A percentile compares a stretch with the other conserved stretches of the same genome.
Evolutionary conservation across 2,888 invertebrate genomes (phyloP).

Genomic region (Gari tellinella): DNA sequence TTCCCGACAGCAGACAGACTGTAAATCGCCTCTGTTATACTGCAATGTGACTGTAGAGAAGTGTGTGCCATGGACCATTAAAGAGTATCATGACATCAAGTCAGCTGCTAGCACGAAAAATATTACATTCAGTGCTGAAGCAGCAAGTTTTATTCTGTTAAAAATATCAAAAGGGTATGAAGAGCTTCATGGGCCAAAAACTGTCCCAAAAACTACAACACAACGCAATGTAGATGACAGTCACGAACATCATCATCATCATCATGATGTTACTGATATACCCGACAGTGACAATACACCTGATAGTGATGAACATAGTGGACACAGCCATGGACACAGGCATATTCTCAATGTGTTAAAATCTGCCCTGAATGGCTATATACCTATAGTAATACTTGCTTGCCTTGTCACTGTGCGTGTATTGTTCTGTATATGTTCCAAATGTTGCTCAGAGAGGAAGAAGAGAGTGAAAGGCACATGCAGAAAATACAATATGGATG

Average conservation of each 20-base stretch:
- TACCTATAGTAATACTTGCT: slow-evolving; percentile 8
- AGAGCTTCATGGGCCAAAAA: slow-evolving; percentile 9
- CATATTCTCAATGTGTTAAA: neutral
- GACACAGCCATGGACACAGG: neutral
- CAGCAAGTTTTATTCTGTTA: slow-evolving; percentile 16
- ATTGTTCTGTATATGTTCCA: neutral
- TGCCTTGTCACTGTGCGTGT: slow-evolving; percentile 1
- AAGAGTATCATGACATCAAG: slow-evolving; percentile 44
- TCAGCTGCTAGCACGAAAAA: slow-evolving; percentile 1
- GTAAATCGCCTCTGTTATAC: slow-evolving; percentile 64
- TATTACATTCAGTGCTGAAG: slow-evolving; percentile 22
- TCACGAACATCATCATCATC: slow-evolving; percentile 5
- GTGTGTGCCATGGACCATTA: slow-evolving; percentile 62
- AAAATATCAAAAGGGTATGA: neutral
- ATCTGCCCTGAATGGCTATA: neutral
- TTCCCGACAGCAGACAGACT: slow-evolving; percentile 49
- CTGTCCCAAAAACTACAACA: slow-evolving; percentile 8
- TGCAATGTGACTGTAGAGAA: slow-evolving; percentile 61
- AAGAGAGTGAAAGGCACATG: neutral
- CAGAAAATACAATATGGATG: slow-evolving; percentile 36
- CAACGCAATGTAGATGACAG: neutral
- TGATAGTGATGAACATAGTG: neutral
- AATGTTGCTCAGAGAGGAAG: slow-evolving; percentile 12
- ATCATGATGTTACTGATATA: neutral
- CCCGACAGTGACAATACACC: neutral